Percentiles rank a stretch among this genome's conserved stretches.
These are phyloP conservation scores for Nyctereutes procyonoides DNA, from an alignment of 2,113 vertebrate genomes.

Conservation along the genomic window DNA sequence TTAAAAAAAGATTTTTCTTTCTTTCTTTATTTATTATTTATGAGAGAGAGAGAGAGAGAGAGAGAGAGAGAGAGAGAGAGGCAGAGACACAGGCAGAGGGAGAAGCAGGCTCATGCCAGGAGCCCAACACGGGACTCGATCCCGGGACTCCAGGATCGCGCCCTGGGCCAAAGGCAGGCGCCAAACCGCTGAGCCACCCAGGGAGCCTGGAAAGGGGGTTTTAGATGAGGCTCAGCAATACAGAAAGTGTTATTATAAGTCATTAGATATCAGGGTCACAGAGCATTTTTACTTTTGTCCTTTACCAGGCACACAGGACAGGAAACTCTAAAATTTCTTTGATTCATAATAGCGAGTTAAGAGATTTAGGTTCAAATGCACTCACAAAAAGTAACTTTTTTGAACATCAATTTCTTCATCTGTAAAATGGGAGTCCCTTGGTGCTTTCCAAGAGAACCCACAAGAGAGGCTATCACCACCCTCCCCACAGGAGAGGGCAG, in stretches of 20 bases:
- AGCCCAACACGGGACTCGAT: no score
- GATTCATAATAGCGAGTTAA: not conserved
- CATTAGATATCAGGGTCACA: not conserved
- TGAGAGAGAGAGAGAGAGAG: no score
- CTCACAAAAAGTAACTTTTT: not conserved
- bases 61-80: no score
- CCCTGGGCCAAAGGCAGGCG: no score
- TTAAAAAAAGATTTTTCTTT: no score
- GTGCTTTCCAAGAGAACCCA: not conserved
- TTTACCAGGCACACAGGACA: not conserved
- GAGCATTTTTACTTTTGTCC: not conserved
- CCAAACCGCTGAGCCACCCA: no score
- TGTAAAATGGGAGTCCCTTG: not conserved
- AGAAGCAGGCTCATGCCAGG: no score
- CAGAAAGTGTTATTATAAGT: not conserved
- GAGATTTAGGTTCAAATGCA: not conserved
- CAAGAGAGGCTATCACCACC: not conserved
- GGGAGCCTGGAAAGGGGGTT: not conserved
- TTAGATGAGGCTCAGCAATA: not conserved
- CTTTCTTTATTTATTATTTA: no score
- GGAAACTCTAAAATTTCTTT: slow-evolving; percentile 9
- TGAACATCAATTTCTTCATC: not conserved
- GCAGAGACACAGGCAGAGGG: no score
- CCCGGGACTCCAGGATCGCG: no score
- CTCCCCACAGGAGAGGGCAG: not conserved